Evolutionary conservation across 2,888 invertebrate species (phyloP).

Genomic region (Drosophila kokeensis): DNA sequence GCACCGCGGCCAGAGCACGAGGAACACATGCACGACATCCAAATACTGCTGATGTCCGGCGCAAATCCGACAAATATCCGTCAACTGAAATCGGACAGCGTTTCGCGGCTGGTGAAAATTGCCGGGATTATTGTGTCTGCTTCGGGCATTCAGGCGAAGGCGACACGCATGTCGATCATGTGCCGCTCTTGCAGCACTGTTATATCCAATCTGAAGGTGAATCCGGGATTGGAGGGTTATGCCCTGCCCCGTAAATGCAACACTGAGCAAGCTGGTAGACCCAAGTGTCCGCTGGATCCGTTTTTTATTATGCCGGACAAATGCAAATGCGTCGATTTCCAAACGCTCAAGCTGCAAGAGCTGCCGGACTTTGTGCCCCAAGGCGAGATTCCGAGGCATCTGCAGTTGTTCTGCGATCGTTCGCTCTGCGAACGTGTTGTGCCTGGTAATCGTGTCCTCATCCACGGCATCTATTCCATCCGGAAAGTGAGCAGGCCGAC

Average conservation of each 20-base stretch:
- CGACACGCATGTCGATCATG: constrained; percentile 97
- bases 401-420: constrained; percentile 97
- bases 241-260: constrained; percentile 97
- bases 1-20: constrained; percentile 96
- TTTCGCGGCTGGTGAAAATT: constrained; percentile 96
- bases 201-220: constrained; percentile 94
- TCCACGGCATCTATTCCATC: constrained; percentile 98
- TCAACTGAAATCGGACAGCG: constrained; percentile 96
- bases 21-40: constrained; percentile 95
- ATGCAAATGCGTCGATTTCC: constrained; percentile 98
- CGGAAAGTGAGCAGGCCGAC: constrained; percentile 90
- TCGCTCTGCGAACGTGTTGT: constrained; percentile 96
- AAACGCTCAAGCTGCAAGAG: constrained; percentile 98
- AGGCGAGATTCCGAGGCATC: constrained; percentile 98
- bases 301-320: constrained; percentile 99
- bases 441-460: constrained; percentile 96
- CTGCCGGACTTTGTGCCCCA: constrained; percentile 95
- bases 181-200: constrained; percentile 96
- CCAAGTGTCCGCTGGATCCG: constrained; percentile 98
- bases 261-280: constrained; percentile 96
- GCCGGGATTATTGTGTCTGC: constrained; percentile 98
- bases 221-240: constrained; percentile 98
- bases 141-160: constrained; percentile 97
- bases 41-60: constrained; percentile 94
- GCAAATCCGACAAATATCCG: constrained; percentile 93